Evolutionary conservation across 2,888 invertebrate genomes (phyloP).

Genomic region (Doris montereyensis): DNA sequence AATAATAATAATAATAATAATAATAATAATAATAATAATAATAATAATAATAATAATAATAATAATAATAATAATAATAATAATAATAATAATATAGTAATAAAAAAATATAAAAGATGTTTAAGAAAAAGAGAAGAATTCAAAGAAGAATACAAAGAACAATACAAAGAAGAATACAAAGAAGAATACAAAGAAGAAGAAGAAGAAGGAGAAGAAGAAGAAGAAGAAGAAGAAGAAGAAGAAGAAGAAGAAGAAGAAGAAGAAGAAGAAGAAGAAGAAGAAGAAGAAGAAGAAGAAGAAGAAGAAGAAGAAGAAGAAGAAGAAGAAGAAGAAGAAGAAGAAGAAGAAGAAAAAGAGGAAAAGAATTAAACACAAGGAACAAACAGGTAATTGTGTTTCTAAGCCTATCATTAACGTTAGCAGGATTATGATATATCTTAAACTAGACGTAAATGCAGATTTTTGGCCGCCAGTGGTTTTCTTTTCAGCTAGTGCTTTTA

Average conservation of each 20-base stretch:
- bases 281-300: background rate
- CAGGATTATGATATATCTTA: no score
- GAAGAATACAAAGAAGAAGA: background rate
- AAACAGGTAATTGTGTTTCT: no score
- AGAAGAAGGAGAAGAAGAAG: background rate
- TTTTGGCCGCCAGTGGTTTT: no score
- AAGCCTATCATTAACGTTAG: no score
- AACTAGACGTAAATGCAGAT: no score
- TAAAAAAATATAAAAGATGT: background rate
- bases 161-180: background rate
- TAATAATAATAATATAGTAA: no score
- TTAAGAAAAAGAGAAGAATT: background rate
- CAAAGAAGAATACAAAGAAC: background rate
- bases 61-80: no score
- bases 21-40: no score
- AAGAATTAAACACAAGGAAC: background rate
- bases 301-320: background rate
- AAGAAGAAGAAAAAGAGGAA: background rate
- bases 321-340: background rate
- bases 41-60: no score
- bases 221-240: background rate
- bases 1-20: no score
- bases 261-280: background rate
- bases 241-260: background rate
- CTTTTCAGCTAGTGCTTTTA: no score